Percentiles rank a stretch among this genome's conserved stretches.
Conservation (phyloP, 1,140 invertebrate genomes). For the Limonius californicus region DNA sequence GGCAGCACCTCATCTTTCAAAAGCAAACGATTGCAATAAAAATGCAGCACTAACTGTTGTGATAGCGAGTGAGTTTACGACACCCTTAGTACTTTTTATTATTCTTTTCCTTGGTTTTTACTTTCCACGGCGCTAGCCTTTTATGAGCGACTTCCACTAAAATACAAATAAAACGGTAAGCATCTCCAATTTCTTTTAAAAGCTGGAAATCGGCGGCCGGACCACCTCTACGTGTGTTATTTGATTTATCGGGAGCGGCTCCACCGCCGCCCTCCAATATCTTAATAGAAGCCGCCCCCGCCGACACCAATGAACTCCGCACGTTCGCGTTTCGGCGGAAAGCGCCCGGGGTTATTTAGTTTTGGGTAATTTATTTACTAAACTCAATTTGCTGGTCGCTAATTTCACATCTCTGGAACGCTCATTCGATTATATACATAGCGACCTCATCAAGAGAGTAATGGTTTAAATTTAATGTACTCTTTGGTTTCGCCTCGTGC, state of each 20-base stretch:
- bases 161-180: constrained; percentile 32
- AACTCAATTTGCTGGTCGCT: not conserved
- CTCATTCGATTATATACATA: not conserved
- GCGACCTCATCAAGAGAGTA: too few species aligned
- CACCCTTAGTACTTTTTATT: constrained; percentile 38
- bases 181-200: constrained; percentile 32
- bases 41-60: constrained; percentile 34
- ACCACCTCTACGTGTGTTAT: constrained; percentile 15
- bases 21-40: constrained; percentile 34
- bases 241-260: constrained; percentile 14
- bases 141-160: constrained; percentile 36
- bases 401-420: not conserved
- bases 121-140: constrained; percentile 29
- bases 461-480: too few species aligned
- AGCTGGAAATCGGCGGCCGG: constrained; percentile 12
- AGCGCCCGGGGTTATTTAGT: not conserved
- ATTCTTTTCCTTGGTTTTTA: constrained; percentile 36
- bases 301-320: not conserved
- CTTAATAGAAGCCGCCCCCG: constrained; percentile 1
- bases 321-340: not conserved
- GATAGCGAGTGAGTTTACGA: constrained; percentile 34
- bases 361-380: not conserved
- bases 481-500: too few species aligned
- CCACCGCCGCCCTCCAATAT: not conserved
- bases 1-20: constrained; percentile 13